Base-by-base conservation (phyloP, 2,888 invertebrate genomes). In the Chorisops tibialis region DNA sequence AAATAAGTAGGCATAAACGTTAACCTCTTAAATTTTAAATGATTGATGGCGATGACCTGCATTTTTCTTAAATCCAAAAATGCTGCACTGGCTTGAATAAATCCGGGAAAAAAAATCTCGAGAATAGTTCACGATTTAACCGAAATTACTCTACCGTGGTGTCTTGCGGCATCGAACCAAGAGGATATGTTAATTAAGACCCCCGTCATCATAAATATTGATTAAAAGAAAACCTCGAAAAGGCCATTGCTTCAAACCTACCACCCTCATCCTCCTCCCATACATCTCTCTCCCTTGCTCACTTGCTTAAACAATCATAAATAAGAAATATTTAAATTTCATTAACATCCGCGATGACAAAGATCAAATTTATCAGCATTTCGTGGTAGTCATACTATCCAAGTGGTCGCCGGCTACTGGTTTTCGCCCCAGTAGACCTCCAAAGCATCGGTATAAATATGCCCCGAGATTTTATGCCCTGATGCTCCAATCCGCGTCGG, bases 251-350 rank as follows among this genome's bases (percentile, higher is more conserved):
- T 30, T 30, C 5, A 30, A 30, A 30, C 30, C 22, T 16, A 50
- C 50, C 35, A 50, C 50, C 50, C 50, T 50, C 50, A 45, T 45
- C 14, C 6, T 30, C 30, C 30, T n/a, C n/a, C n/a, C n/a, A n/a
- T n/a, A n/a, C n/a, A n/a, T n/a, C n/a, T n/a, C n/a, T n/a, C n/a
- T n/a, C n/a, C n/a, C n/a, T n/a, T n/a, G 30, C 2, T 2, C 7
- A 5, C 30, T 5, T 30, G 7, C 30, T 7, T 30, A 30, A 30
- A 30, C 30, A 30, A 30, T 35, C 50, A 50, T 50, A 50, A 50
- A 50, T 50, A 50, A 50, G 50, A 35, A 50, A 50, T 50, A 50
- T 50, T 50, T 50, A 50, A 50, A 50, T 50, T 50, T 50, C 50
- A 50, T 50, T 50, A 35, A 50, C 50, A 50, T 50, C 50, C 35